Base-by-base conservation (phyloP, 2,888 invertebrate species). In the Ectemnius cavifrons region DNA sequence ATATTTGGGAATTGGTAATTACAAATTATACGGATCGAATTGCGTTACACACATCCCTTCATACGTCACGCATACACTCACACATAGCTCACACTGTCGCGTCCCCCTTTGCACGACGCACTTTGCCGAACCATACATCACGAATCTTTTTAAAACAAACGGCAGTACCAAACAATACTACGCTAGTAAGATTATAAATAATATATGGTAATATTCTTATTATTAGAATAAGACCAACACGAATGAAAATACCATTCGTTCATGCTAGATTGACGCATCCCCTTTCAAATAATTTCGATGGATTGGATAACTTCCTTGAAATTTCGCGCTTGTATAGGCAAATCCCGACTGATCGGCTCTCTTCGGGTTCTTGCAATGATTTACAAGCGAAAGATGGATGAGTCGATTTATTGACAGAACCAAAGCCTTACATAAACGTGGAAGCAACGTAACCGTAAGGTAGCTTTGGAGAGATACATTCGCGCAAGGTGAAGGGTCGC, bases 331-430 rank as follows among this genome's bases (percentile, higher is more conserved):
- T n/a, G 63, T 37, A 64, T 70, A 60, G 45, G 8, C 28, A 45
- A 23, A 27, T 58, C 46, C 37, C 47, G 45, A n/a, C 16, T 57
- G 45, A 28, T 27, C 61, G 45, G 46, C 60, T 59, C 68, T 37
- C 72, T 59, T 57, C 67, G 58, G 20, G 20, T 46, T 58, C 59
- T 68, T 60, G 60, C 59, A 27, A 52, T 61, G 66, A 65, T 76
- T 58, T 67, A 65, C 73, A 47, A 63, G 60, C 68, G 71, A 71
- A 73, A 77, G 80, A 78, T 63, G 68, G 73, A 80, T 72, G 71
- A 75, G 77, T 71, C 77, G 75, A 71, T 81, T 75, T 83, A 80
- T 81, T 76, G 80, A 81, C 83, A 57, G 75, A 75, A 77, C 70
- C 65, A 56, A 71, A 28, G 56, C 64, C 78, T 81, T 81, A 76